These are phyloP conservation scores for Paralvinella palmiformis DNA, from an alignment of 1,140 invertebrate species.

Conservation along the genomic window DNA sequence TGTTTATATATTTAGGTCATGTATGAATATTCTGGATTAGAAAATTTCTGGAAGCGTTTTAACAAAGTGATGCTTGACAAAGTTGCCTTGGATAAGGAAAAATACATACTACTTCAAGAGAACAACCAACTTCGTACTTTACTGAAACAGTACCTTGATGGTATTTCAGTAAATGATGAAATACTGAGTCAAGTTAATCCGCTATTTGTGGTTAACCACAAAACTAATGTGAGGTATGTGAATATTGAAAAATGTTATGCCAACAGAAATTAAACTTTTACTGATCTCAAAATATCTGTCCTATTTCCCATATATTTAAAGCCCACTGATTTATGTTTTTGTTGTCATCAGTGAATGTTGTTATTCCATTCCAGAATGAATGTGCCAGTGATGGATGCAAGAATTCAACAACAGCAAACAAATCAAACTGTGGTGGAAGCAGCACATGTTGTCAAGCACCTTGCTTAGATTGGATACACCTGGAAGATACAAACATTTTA, in stretches of 20 bases:
- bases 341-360: not conserved
- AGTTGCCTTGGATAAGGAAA: conserved; percentile 47
- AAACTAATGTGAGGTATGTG: conserved; percentile 45
- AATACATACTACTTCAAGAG: conserved; percentile 35
- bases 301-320: no score
- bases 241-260: not conserved
- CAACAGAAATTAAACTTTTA: not conserved
- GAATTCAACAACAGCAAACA: conserved; percentile 27
- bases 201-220: conserved; percentile 48
- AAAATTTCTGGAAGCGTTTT: conserved; percentile 52
- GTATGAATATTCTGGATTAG: conserved; percentile 43
- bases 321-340: not conserved
- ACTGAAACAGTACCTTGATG: conserved; percentile 51
- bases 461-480: no score
- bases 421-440: conserved; percentile 35
- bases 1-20: conserved; percentile 40
- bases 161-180: conserved; percentile 50
- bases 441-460: conserved; percentile 29
- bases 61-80: conserved; percentile 51
- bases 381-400: conserved; percentile 34
- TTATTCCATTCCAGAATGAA: conserved; percentile 30
- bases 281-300: not conserved
- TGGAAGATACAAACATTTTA: no score
- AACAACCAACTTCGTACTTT: conserved; percentile 46
- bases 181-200: conserved; percentile 48